Percentiles rank a stretch among this genome's conserved stretches.
Evolutionary conservation across 2,888 invertebrate species (phyloP).

Genomic region (Diaperis boleti): DNA sequence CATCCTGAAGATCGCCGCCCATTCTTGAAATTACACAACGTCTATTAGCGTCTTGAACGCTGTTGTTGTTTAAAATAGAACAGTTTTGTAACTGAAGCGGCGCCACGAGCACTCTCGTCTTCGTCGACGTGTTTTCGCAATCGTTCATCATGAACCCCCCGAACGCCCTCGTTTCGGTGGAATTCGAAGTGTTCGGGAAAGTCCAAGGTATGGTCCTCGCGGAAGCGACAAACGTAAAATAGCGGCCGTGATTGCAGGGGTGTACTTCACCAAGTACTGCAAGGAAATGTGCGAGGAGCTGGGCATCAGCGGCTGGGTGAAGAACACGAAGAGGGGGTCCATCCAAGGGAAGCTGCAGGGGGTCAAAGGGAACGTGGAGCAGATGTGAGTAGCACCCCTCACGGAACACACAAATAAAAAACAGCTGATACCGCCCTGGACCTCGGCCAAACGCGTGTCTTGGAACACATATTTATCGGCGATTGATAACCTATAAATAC

Average conservation of each 20-base stretch:
- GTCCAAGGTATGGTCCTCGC: conserved; percentile 80
- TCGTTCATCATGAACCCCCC: conserved; percentile 51
- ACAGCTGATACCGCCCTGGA: conserved; percentile 31
- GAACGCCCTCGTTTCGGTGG: conserved; percentile 80
- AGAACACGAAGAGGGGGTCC: conserved; percentile 89
- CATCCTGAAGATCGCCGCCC: conserved; percentile 69
- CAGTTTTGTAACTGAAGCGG: conserved; percentile 35
- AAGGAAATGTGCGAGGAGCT: conserved; percentile 81
- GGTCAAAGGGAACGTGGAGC: conserved; percentile 79
- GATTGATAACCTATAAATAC: conserved; percentile 31
- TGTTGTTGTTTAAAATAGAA: conserved; percentile 43
- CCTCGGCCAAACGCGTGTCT: conserved; percentile 34
- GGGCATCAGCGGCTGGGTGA: conserved; percentile 90
- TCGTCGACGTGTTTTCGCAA: neutral
- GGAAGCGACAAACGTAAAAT: too few relatives aligned
- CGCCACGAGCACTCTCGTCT: conserved; percentile 13
- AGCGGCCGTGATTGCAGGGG: conserved; percentile 75
- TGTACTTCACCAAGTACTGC: conserved; percentile 90
- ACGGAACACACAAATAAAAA: conserved; percentile 5
- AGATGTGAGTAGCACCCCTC: conserved; percentile 76
- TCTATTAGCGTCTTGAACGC: conserved; percentile 39
- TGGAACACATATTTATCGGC: conserved; percentile 32
- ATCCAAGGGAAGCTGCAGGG: conserved; percentile 93
- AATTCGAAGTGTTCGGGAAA: conserved; percentile 91
- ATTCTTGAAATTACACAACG: conserved; percentile 35